Conservation (phyloP, 2,797 vertebrate genomes). For the Gobionotothen gibberifrons region DNA sequence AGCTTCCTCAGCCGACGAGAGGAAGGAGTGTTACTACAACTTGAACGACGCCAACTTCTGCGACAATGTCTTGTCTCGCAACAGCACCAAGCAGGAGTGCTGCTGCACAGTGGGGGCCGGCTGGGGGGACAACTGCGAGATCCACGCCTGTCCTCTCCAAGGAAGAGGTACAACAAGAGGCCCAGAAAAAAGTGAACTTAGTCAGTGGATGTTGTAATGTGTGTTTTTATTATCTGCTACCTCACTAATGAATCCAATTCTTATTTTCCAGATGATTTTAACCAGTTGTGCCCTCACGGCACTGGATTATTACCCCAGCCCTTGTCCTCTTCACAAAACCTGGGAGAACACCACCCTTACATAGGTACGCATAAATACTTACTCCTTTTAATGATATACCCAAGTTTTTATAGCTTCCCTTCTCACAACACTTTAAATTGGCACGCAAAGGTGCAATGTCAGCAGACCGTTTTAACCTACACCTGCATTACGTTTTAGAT, state of each 20-base stretch:
- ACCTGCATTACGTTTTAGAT: constrained; percentile 40
- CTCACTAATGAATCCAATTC: constrained; percentile 11
- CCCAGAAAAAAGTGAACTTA: background rate
- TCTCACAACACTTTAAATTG: constrained; percentile 21
- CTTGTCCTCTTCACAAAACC: constrained; percentile 47
- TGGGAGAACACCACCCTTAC: constrained; percentile 63
- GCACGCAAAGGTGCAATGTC: constrained; percentile 31
- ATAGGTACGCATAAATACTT: constrained; percentile 72
- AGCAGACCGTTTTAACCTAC: constrained; percentile 41
- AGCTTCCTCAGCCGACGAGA: constrained; percentile 49
- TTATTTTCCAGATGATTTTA: constrained; percentile 79
- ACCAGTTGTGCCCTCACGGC: constrained; percentile 84
- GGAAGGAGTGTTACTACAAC: constrained; percentile 86
- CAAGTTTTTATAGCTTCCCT: constrained; percentile 34
- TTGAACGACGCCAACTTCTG: constrained; percentile 81
- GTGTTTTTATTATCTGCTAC: background rate
- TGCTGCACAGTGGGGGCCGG: constrained; percentile 85
- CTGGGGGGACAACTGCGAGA: constrained; percentile 86
- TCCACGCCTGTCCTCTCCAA: constrained; percentile 80
- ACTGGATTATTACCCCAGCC: constrained; percentile 74
- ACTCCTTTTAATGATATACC: constrained; percentile 32
- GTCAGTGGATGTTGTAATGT: background rate
- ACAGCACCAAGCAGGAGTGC: constrained; percentile 84
- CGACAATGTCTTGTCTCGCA: constrained; percentile 83
- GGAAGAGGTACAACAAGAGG: constrained; percentile 72